Evolutionary conservation across 35 echinoderm and acorn worm genomes (phyloP), one percentile per base, ranked within the genome.

Genomic region (Ophiothrix spiculata): DNA sequence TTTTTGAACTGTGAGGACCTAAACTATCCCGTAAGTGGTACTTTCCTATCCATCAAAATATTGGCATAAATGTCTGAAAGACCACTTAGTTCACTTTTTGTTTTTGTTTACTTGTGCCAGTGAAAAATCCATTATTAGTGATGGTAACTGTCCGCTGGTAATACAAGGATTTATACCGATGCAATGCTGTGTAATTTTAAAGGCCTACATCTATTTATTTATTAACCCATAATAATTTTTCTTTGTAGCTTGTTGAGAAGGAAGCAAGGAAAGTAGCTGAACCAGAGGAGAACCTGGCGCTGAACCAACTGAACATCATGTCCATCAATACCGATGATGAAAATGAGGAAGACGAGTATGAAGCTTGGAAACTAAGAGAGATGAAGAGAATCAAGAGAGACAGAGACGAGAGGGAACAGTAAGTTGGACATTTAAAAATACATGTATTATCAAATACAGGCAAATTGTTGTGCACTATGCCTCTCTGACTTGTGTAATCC

Each of bases 331-430:
- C 95, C 1, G 95, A 97, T 39, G 95, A 97, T 37, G 95, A 97
- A 60, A 97, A 97, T 69, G 95, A 93, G 1, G 95, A 97, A 28
- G 95, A 93, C 29, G 95, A 97, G 85, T 97, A 97, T 64, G 95
- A 97, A 60, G 80, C 88, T 0, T 97, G 95, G 95, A 93, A 97
- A 56, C 79, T 97, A 25, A 35, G 95, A 36, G 95, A 97, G 69
- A 80, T 97, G 40, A 91, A 93, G 39, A 77, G 95, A 40, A 93
- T 97, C 39, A 97, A 97, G 79, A 73, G 95, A 81, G 95, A 93
- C 75, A 90, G 91, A 74, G 95, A 97, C 77, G 87, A 90, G 64
- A 64, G 91, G 38, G 95, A 97, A 86, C 95, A 91, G 95, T 97
- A 89, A 87, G 92, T 94, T 33, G 74, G 31, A 23, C 0, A 11